phyloP scores from a whole-genome alignment of 2,797 vertebrate species.

The Ctenopoma kingsleyae region DNA sequence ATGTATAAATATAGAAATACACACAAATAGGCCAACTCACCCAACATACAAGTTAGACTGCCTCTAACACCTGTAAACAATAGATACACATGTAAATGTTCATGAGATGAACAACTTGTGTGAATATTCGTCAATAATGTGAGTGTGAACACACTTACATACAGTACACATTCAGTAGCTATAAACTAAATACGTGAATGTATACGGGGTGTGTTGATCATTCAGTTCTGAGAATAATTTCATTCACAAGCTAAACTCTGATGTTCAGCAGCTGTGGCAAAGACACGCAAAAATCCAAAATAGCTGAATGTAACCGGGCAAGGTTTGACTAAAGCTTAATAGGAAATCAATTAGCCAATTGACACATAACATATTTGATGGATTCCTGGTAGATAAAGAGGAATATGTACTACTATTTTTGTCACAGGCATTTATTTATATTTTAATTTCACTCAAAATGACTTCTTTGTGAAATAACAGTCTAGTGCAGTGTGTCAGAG shows the following conservation, averaged over 20 bases:
- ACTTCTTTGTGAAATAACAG: slow-evolving; percentile 14
- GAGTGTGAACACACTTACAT: slow-evolving; percentile 1
- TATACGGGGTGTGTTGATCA: slow-evolving; percentile 2
- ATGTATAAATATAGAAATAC: slow-evolving; percentile 41
- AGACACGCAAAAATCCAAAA: slow-evolving; percentile 34
- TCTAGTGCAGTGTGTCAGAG: slow-evolving; percentile 15
- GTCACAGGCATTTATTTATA: background rate
- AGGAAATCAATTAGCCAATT: too few species aligned
- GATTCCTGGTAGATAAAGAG: too few species aligned
- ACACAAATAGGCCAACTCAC: slow-evolving; percentile 41
- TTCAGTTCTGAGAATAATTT: slow-evolving; percentile 51
- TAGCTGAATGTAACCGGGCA: slow-evolving; percentile 29
- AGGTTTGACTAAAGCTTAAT: slow-evolving; percentile 28
- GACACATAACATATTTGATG: too few species aligned
- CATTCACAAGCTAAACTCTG: slow-evolving; percentile 63
- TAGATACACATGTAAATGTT: background rate
- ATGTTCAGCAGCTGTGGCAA: slow-evolving; percentile 31
- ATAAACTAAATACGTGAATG: slow-evolving; percentile 24
- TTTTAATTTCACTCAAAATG: slow-evolving; percentile 1
- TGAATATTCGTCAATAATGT: background rate
- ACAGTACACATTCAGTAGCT: slow-evolving; percentile 1
- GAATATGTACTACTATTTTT: background rate
- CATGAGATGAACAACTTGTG: slow-evolving; percentile 17
- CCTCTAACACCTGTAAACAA: slow-evolving; percentile 42
- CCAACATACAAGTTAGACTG: slow-evolving; percentile 33